Percentiles rank a stretch among this genome's conserved stretches.
Conservation (phyloP, 2,113 vertebrate species). For the Chaetops frenatus region DNA sequence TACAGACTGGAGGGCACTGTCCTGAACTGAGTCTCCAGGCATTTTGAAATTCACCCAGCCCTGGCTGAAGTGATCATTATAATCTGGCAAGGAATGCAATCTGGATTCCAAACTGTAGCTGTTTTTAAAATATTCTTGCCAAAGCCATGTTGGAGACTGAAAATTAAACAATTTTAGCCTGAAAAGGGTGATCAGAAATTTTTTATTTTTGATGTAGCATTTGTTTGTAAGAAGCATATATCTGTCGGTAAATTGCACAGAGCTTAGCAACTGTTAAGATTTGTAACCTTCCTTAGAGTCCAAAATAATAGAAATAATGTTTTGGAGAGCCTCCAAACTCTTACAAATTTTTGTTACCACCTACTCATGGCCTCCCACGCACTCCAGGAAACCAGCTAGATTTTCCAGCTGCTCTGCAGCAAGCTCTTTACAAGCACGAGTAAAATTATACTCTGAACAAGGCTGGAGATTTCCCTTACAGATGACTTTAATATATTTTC, state of each 20-base stretch:
- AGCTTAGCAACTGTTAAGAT: background rate
- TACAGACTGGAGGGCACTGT: conserved; percentile 25
- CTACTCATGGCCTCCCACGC: conserved; percentile 7
- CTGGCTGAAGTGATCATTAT: conserved; percentile 48
- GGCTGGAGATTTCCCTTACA: background rate
- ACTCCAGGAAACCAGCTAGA: background rate
- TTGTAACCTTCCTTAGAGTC: background rate
- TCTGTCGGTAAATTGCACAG: background rate
- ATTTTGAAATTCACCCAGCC: conserved; percentile 38
- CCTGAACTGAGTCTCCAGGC: background rate
- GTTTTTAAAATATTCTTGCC: conserved; percentile 33
- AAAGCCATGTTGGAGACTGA: background rate
- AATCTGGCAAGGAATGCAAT: conserved; percentile 29
- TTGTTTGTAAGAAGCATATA: background rate
- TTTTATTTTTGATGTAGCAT: background rate
- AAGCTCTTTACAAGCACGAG: background rate
- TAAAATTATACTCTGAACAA: background rate
- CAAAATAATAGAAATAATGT: background rate
- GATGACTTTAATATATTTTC: background rate
- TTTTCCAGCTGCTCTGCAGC: conserved; percentile 13
- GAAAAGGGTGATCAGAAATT: background rate
- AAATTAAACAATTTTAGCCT: background rate
- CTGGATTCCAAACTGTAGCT: conserved; percentile 15
- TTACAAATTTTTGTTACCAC: conserved; percentile 30
- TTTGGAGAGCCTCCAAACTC: background rate